A percentile compares a stretch with the other conserved stretches of the same genome.
These are phyloP conservation scores for Sarcophaga variegata DNA, from an alignment of 2,888 invertebrate species.

Conservation along the genomic window DNA sequence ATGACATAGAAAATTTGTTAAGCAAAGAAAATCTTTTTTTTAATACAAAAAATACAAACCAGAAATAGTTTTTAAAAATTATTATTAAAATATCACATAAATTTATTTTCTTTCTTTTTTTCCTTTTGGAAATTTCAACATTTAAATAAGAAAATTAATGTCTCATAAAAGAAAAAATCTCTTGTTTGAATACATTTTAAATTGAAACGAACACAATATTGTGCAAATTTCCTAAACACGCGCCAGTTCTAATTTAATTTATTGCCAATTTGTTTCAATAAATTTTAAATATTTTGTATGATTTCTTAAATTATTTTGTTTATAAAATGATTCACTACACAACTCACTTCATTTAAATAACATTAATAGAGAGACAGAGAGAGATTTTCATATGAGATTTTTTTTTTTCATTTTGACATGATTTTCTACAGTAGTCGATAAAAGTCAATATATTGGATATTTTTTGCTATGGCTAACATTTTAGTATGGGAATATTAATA, in stretches of 20 bases:
- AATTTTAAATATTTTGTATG: conserved; percentile 5
- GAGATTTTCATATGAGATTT: not conserved
- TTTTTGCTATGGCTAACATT: too few relatives aligned
- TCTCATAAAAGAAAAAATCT: too few relatives aligned
- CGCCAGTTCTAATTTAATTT: conserved; percentile 15
- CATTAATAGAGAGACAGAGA: conserved; percentile 17
- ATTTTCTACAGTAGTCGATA: not conserved
- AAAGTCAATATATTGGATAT: too few relatives aligned
- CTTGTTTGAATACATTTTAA: not conserved
- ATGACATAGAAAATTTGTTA: conserved; percentile 51
- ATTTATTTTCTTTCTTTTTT: too few relatives aligned
- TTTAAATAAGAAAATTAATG: too few relatives aligned
- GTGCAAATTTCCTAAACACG: conserved; percentile 23
- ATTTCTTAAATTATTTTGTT: conserved; percentile 17
- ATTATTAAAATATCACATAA: too few relatives aligned
- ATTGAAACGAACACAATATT: not conserved
- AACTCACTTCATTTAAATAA: conserved; percentile 11
- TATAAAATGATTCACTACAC: conserved; percentile 29
- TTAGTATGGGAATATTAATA: too few relatives aligned
- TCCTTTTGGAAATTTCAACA: too few relatives aligned
- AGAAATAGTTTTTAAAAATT: too few relatives aligned
- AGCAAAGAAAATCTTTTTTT: not conserved
- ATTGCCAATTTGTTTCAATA: not conserved
- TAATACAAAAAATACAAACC: too few relatives aligned
- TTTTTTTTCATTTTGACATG: not conserved